These are phyloP conservation scores for Synanthedon formicaeformis DNA, from an alignment of 2,888 invertebrate genomes.

Conservation along the genomic window DNA sequence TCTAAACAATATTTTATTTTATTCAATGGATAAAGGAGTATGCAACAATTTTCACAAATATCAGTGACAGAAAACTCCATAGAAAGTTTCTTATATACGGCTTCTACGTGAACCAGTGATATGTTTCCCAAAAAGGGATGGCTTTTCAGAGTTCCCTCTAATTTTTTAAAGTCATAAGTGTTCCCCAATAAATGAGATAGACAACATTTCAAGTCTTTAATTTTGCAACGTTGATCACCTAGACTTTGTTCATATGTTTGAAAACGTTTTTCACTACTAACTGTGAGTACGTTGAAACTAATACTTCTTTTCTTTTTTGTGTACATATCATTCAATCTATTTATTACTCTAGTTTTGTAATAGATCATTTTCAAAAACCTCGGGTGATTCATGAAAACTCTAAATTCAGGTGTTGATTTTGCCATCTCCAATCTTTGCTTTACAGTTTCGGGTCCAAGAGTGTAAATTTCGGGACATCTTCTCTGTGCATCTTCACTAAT, in stretches of 20 bases:
- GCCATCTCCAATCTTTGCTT: conserved; percentile 43
- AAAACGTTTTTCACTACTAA: conserved; percentile 43
- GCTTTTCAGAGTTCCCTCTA: conserved; percentile 36
- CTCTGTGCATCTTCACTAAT: conserved; percentile 51
- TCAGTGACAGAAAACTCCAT: conserved; percentile 35
- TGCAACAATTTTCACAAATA: conserved; percentile 51
- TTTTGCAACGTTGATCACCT: conserved; percentile 55
- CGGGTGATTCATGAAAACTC: conserved; percentile 44
- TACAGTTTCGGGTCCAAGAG: conserved; percentile 44
- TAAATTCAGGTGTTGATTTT: conserved; percentile 48
- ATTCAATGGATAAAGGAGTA: conserved; percentile 59
- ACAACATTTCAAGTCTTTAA: conserved; percentile 53
- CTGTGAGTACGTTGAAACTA: conserved; percentile 52
- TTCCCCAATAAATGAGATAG: conserved; percentile 38
- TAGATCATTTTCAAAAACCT: conserved; percentile 57
- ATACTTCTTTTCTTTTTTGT: conserved; percentile 50
- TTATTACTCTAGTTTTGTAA: conserved; percentile 46
- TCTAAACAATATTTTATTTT: conserved; percentile 37
- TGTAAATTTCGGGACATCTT: conserved; percentile 56
- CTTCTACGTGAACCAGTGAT: conserved; percentile 48
- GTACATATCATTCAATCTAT: conserved; percentile 39
- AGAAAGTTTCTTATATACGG: conserved; percentile 40
- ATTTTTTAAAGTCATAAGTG: conserved; percentile 24
- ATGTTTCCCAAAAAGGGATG: conserved; percentile 62
- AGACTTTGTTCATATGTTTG: conserved; percentile 52